Evolutionary conservation across 2,113 vertebrate genomes (phyloP).

Genomic region (Tamias sibiricus): DNA sequence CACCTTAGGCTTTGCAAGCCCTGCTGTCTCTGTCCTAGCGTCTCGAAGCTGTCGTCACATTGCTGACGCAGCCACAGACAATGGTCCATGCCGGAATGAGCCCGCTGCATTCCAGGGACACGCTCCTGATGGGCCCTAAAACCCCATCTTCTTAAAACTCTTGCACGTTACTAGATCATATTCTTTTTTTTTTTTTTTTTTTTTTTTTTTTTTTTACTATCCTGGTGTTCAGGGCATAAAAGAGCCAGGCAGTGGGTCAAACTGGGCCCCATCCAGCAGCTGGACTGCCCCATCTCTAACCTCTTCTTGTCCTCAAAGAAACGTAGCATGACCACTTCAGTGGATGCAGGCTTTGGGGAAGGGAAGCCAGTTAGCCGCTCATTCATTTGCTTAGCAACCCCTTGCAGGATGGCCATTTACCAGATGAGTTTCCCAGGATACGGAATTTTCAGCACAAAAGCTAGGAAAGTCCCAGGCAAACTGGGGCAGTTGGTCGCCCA

Average conservation of each 20-base stretch:
- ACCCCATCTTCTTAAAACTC: not conserved
- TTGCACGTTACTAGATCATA: not conserved
- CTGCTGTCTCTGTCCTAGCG: accelerated
- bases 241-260: not conserved
- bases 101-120: not conserved
- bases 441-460: not conserved
- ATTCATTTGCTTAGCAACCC: not conserved
- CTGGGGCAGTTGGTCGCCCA: not conserved
- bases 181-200: no score
- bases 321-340: not conserved
- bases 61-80: not conserved
- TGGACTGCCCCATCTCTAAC: not conserved
- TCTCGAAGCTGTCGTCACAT: not conserved
- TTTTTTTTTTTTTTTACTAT: no score
- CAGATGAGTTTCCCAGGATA: not conserved
- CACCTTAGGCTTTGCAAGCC: not conserved
- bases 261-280: not conserved
- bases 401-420: not conserved
- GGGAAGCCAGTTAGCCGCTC: not conserved
- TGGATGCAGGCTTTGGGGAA: not conserved
- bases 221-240: not conserved
- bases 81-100: not conserved
- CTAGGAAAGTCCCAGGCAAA: not conserved
- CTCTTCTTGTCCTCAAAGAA: not conserved
- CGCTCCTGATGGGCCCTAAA: not conserved